phyloP scores from a whole-genome alignment of 1,140 invertebrate species.

The Periplaneta americana region DNA sequence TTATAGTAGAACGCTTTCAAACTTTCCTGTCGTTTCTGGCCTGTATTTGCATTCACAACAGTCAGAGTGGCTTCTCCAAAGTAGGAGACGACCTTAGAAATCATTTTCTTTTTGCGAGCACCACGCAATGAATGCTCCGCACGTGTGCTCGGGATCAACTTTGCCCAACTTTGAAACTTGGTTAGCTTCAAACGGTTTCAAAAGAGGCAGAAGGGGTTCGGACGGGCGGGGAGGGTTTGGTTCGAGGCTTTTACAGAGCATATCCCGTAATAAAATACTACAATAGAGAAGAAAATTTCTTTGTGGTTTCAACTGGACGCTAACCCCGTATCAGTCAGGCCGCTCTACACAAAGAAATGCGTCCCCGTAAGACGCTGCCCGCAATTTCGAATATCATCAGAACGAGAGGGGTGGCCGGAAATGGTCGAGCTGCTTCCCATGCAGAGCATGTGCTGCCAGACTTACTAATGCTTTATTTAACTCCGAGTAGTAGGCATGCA shows the following conservation, averaged over 20 bases:
- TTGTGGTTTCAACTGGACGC: not conserved
- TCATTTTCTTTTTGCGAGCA: constrained; percentile 3
- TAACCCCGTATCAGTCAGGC: not conserved
- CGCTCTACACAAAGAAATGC: not conserved
- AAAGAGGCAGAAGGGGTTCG: not conserved
- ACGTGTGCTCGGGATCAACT: not conserved
- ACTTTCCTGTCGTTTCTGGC: not conserved
- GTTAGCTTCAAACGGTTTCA: constrained; percentile 1
- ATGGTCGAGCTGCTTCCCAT: too few relatives aligned
- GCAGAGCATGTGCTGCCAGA: too few relatives aligned
- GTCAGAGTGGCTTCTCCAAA: not conserved
- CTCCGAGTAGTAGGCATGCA: too few relatives aligned
- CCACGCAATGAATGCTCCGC: not conserved
- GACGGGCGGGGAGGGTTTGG: not conserved
- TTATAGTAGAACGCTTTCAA: not conserved
- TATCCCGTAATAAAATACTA: not conserved
- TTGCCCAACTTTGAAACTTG: constrained; percentile 3
- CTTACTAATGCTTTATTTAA: too few relatives aligned
- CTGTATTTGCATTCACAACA: not conserved
- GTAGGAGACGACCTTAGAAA: not conserved
- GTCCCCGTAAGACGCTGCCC: not conserved
- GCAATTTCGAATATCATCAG: not conserved
- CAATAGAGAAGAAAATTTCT: not conserved
- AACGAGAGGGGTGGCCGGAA: too few relatives aligned
- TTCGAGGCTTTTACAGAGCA: not conserved